Conservation (phyloP, 2,797 vertebrate genomes). For the Myripristis murdjan region DNA sequence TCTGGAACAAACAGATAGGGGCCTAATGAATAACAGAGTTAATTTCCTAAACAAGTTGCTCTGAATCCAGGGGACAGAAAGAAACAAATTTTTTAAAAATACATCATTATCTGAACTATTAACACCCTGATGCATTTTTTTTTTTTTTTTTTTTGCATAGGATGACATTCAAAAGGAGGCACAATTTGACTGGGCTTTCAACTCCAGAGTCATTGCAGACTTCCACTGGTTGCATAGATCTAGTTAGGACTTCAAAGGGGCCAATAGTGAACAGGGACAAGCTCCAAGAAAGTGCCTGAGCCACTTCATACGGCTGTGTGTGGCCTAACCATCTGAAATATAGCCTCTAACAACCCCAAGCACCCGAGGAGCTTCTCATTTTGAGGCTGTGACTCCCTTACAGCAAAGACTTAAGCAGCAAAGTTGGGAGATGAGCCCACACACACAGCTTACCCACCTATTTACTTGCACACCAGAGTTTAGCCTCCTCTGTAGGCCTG, state of each 20-base stretch:
- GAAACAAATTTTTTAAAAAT: background rate
- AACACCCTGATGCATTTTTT: background rate
- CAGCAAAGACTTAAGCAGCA: conserved; percentile 20
- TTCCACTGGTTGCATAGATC: conserved; percentile 55
- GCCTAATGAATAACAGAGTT: background rate
- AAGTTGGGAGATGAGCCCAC: conserved; percentile 21
- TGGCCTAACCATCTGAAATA: conserved; percentile 69
- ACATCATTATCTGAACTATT: background rate
- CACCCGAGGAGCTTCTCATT: conserved; percentile 46
- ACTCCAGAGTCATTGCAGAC: conserved; percentile 39
- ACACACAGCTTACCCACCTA: background rate
- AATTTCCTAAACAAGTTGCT: background rate
- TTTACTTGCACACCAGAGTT: conserved; percentile 46
- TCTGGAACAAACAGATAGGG: conserved; percentile 1
- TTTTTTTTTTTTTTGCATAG: too few species aligned
- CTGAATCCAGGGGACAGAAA: background rate
- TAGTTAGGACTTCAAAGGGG: conserved; percentile 72
- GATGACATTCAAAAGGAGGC: conserved; percentile 3
- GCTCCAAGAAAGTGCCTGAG: conserved; percentile 70
- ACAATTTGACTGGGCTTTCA: conserved; percentile 8
- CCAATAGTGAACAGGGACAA: conserved; percentile 56
- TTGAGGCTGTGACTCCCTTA: conserved; percentile 35
- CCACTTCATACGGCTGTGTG: conserved; percentile 72
- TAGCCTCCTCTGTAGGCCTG: conserved; percentile 18
- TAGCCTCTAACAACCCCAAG: conserved; percentile 64